Base-by-base conservation (phyloP, 1,140 invertebrate species). In the Drosophila bocqueti region DNA sequence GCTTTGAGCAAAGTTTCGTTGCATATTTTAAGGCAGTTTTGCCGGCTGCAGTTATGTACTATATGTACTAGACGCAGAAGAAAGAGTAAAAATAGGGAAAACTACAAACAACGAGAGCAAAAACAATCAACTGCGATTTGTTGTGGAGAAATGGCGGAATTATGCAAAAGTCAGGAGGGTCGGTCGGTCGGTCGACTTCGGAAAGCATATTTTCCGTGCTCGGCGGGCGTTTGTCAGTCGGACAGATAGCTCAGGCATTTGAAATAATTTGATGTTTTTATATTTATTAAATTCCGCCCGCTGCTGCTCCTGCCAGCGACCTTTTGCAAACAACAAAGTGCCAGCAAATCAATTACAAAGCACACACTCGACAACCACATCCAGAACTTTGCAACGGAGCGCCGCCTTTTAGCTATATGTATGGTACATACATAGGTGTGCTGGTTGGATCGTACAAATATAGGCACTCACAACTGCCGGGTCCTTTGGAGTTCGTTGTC, bases 261-360 rank as follows among this genome's bases (percentile, higher is more conserved):
- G 84, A 89, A 89, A 89, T 89, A 89, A 89, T 89, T 89, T 89
- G 84, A 89, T 89, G 84, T 90, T 89, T 89, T 89, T 86, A 89
- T 89, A 89, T 89, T 89, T 89, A 89, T 89, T 90, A 90, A 89
- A 89, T 89, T 89, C 78, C 68, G 47, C 49, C 50, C 61, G 3
- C n/a, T 31, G 16, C 40, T 15, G 21, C 50, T 26, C 21, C 57
- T 26, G 18, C 31, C 57, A 57, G 46, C 52, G 45, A 68, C 65
- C 65, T 46, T 77, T 74, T 42, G 78, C 63, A 85, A 86, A 86
- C 83, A 82, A 90, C 85, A 84, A 84, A 87, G 73, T 87, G 85
- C 84, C 84, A 79, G 85, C 81, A 87, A 87, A 87, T 87, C 83
- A 87, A 87, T 87, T 87, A 87, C 83, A 89, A 71, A 49, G 65